Conservation (phyloP, 2,888 invertebrate species). For the Leptinotarsa rubiginosa region DNA sequence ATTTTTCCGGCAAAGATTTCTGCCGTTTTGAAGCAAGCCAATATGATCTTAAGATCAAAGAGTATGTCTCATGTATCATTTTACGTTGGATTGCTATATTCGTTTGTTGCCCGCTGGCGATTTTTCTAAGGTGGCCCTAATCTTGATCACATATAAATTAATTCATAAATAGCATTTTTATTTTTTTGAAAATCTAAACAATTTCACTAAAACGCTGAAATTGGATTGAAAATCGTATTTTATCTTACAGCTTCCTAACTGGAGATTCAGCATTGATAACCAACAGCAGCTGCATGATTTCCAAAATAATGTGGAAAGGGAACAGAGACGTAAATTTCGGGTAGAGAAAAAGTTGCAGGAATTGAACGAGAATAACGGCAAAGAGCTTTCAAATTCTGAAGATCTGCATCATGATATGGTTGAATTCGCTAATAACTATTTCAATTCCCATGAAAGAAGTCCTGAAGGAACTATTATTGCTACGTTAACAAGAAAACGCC, state of each 20-base stretch:
- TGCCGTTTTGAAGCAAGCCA: no score
- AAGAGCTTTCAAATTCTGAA: slow-evolving; percentile 68
- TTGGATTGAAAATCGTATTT: background rate
- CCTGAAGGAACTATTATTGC: slow-evolving; percentile 91
- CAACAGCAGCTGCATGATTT: slow-evolving; percentile 48
- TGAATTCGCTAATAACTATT: slow-evolving; percentile 94
- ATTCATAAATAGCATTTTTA: no score
- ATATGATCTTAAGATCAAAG: no score
- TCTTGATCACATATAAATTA: no score
- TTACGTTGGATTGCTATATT: no score
- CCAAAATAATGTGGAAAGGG: slow-evolving; percentile 73
- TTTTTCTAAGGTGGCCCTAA: no score
- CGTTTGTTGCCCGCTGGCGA: no score
- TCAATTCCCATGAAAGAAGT: slow-evolving; percentile 88
- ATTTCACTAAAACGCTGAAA: background rate
- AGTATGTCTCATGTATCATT: no score
- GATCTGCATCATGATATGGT: slow-evolving; percentile 82
- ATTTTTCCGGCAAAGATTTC: no score
- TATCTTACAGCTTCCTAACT: slow-evolving; percentile 58
- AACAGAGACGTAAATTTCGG: slow-evolving; percentile 83
- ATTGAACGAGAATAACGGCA: slow-evolving; percentile 76
- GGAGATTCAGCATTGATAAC: slow-evolving; percentile 57
- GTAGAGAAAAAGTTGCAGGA: slow-evolving; percentile 89
- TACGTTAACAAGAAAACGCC: slow-evolving; percentile 83
- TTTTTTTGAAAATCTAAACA: background rate